Base-by-base conservation (phyloP, 2,113 vertebrate species). In the Casuarius casuarius region DNA sequence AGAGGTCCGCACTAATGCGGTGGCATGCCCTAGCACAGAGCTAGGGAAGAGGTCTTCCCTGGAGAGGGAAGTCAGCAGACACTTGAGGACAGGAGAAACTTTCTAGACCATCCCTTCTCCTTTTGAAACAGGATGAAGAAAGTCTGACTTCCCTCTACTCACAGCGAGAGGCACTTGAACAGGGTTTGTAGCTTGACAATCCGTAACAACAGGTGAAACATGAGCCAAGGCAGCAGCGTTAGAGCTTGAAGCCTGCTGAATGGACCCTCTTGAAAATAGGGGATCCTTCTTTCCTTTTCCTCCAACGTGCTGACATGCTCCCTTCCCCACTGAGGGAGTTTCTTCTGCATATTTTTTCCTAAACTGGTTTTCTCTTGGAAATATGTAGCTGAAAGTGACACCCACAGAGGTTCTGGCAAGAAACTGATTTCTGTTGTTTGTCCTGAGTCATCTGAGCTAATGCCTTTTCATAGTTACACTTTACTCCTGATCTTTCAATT, bases 191-290 rank as follows among this genome's bases (percentile, higher is more conserved):
- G 52, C 40, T 33, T 10, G 48, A 18, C 11, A 49, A 35, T 25
- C 38, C 1, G 0, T 23, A 62, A 25, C 7, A 35, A 8, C 0
- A 0, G 16, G 33, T 12, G n/a, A 26, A 52, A 4, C 7, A 6
- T 38, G 58, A 86, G 29, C 28, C 38, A 62, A 25, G 48, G 35
- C 20, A 40, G n/a, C n/a, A 46, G 40, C 0, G 0, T 2, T 74
- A 40, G 56, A 81, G 40, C 10, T 75, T 23, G 68, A 82, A 86
- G 15, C 23, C 19, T 70, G 21, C 25, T 61, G n/a, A 73, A 81
- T 19, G 15, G n/a, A 38, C 16, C 51, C 4, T 2, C 35, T 42
- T 59, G 38, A 58, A 70, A 86, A 73, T 1, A 23, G 75, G 6
- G 9, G 13, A 7, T 68, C 5, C 25, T 63, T 31, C 35, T 56